Base-by-base conservation (phyloP, 2,888 invertebrate species). In the Folsomia manolachei region DNA sequence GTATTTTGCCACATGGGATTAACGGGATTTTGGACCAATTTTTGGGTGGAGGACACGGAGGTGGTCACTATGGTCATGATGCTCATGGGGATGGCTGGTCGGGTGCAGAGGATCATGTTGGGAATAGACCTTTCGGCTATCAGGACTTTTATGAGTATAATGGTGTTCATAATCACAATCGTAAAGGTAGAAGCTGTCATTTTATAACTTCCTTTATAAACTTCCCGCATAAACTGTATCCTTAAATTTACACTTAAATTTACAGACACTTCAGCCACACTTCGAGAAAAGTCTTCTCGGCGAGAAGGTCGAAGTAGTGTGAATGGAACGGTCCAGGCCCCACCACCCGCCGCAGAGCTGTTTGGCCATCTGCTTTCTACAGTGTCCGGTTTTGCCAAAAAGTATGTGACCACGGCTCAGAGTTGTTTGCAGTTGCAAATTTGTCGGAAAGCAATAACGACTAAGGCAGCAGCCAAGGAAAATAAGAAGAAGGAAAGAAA, bases 121-220 rank as follows among this genome's bases (percentile, higher is more conserved):
- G 56, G n/a, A 39, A 25, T n/a, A 4, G 64, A 4, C 64, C 64
- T 2, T 64, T 64, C 19, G 64, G 64, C 4, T 64, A 64, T 64
- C 64, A 64, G 26, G 64, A 64, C 65, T 66, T 27, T 24, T 66
- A 66, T 66, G 65, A 66, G 39, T 64, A 64, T 27, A 64, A 64
- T 27, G 64, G 64, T 11, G 64, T 64, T 64, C 64, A 66, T 52
- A 51, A 62, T 62, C 62, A 66, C 52, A 66, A 66, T 21, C 27
- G 65, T 18, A 66, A 52, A 27, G 65, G 65, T 66, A 27, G 19
- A 26, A 9, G 7, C n/a, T 21, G n/a, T 2, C 7, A 60, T 7
- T 19, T 60, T n/a, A 60, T n/a, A 60, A 60, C 9, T n/a, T n/a
- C n/a, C n/a, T n/a, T 60, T 60, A 60, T 11, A 60, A 11, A 60